Base-by-base conservation (phyloP, 2,888 invertebrate genomes). In the Dioctria linearis region DNA sequence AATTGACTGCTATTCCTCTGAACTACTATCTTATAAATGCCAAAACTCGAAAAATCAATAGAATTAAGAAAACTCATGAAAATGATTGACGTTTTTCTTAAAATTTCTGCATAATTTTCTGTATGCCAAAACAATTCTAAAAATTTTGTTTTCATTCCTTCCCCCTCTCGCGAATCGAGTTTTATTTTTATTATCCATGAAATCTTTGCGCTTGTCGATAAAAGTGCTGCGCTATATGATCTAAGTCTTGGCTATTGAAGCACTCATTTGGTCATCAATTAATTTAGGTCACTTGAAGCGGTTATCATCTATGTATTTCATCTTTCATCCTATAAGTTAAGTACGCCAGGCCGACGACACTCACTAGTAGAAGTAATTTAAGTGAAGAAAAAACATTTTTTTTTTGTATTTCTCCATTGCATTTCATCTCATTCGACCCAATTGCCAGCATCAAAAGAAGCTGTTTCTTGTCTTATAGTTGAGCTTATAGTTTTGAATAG, bases 231-330 rank as follows among this genome's bases (percentile, higher is more conserved):
- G 46, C 46, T 46, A 13, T 46, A 43, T 49, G 43, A 67, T 67
- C 49, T 67, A 43, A 49, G 43, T 43, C 46, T 67, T 67, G 67
- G 75, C 61, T 25, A 25, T 25, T 0, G 1, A 25, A 25, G 25
- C 25, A 25, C 25, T 25, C 25, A 25, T 25, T 25, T 25, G 25
- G 25, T 25, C 75, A 75, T 75, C 61, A 59, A 59, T 42, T 75
- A 61, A 75, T 75, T 75, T 25, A 75, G 75, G 75, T 75, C 75
- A 75, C 61, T 61, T 61, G 49, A 49, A 67, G 67, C 43, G 25
- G 67, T 46, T 46, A 65, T 42, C 65, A 25, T 25, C 25, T 25
- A 25, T 25, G 25, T 65, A 65, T 65, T 65, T 42, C 65, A 65
- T 65, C 65, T 40, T 25, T 25, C 65, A 42, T 65, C 65, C 25